Evolutionary conservation across 1,140 invertebrate genomes (phyloP).

Genomic region (Streblospio benedicti): DNA sequence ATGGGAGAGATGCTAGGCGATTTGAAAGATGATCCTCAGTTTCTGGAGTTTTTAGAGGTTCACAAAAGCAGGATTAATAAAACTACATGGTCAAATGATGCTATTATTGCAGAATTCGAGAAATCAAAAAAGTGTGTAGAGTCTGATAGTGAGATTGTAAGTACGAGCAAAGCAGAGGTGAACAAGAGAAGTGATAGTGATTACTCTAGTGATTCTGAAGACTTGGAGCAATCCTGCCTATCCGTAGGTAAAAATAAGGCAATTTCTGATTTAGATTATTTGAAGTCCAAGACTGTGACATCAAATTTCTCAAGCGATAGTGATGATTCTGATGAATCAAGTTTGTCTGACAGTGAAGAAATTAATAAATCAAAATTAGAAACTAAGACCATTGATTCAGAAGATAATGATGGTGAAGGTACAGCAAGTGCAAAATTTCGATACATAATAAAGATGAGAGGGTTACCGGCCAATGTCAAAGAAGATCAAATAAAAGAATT

Average conservation of each 20-base stretch:
- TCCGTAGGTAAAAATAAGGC: neutral
- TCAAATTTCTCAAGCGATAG: constrained; percentile 15
- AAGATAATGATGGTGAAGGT: neutral
- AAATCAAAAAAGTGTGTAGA: constrained; percentile 17
- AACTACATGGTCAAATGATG: constrained; percentile 62
- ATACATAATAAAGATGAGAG: neutral
- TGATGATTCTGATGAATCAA: neutral
- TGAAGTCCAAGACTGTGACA: constrained; percentile 35
- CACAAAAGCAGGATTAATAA: constrained; percentile 58
- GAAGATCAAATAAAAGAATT: no score
- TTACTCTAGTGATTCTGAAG: neutral
- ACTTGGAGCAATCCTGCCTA: neutral
- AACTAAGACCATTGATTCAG: no score
- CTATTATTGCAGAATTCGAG: constrained; percentile 21
- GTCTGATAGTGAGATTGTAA: constrained; percentile 6
- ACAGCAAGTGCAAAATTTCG: neutral
- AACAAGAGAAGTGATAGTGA: constrained; percentile 10
- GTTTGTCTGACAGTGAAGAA: no score
- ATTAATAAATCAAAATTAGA: no score
- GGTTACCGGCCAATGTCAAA: no score
- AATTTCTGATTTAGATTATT: constrained; percentile 21
- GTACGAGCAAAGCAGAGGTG: constrained; percentile 19
- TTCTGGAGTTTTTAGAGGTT: constrained; percentile 76
- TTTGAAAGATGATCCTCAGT: constrained; percentile 79
- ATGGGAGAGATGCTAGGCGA: constrained; percentile 15